phyloP scores from a whole-genome alignment of 2,797 vertebrate species.

The Hyperoplus lanceolatus region DNA sequence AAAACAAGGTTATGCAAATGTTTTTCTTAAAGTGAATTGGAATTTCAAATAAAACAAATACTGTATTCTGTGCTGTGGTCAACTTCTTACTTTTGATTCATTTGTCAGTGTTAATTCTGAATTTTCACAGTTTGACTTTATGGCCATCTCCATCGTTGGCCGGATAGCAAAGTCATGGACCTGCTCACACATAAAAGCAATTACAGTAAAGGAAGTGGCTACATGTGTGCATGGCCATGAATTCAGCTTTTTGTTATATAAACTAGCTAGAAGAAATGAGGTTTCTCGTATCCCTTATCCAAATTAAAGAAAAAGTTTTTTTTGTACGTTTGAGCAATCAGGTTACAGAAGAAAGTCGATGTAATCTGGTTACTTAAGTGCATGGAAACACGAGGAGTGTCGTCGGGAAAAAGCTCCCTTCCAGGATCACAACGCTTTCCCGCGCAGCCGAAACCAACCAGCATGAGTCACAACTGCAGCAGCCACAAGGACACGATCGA shows the following conservation, averaged over 20 bases:
- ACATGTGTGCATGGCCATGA: not conserved
- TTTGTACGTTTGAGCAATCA: not conserved
- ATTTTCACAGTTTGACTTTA: not conserved
- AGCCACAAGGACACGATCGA: not conserved
- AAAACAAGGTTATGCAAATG: not conserved
- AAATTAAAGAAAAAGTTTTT: not conserved
- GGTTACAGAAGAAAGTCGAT: not conserved
- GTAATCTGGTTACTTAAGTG: not conserved
- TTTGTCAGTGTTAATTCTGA: not conserved
- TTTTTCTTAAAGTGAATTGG: not conserved
- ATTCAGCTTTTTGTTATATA: not conserved
- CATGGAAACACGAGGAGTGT: not conserved
- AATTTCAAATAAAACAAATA: not conserved
- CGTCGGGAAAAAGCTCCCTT: not conserved
- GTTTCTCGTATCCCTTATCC: not conserved
- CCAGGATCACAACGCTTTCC: not conserved
- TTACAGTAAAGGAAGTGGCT: not conserved
- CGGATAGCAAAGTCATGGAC: not conserved
- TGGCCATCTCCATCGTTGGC: not conserved
- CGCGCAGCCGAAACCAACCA: not conserved
- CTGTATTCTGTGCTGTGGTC: not conserved
- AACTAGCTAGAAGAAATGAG: not conserved
- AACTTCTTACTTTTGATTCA: not conserved
- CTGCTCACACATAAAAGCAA: not conserved
- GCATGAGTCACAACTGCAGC: constrained; percentile 1